Conservation (phyloP, 2,888 invertebrate genomes). For the Pherbina coryleti region DNA sequence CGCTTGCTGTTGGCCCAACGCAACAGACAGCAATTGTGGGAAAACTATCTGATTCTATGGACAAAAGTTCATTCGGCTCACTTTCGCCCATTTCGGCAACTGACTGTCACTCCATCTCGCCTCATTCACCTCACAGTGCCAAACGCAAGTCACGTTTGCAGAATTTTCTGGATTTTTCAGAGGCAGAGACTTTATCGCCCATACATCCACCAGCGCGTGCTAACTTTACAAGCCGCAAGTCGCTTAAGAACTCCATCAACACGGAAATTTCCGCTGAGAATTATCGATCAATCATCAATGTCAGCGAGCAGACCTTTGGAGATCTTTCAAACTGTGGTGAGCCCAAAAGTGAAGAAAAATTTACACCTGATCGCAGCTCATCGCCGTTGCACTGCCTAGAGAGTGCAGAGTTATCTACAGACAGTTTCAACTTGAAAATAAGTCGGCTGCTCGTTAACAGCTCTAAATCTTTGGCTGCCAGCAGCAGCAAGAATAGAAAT, state of each 20-base stretch:
- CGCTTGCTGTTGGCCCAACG: slow-evolving; percentile 18
- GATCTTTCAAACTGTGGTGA: slow-evolving; percentile 36
- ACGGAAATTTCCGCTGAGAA: slow-evolving; percentile 31
- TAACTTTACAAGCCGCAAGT: slow-evolving; percentile 15
- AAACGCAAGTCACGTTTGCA: slow-evolving; percentile 54
- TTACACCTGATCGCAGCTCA: slow-evolving; percentile 63
- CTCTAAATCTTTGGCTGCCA: slow-evolving; percentile 38
- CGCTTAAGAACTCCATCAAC: slow-evolving; percentile 34
- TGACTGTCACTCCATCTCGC: slow-evolving; percentile 52
- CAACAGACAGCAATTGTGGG: slow-evolving; percentile 58
- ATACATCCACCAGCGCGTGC: slow-evolving; percentile 52
- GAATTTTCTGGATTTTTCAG: slow-evolving; percentile 49
- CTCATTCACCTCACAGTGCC: slow-evolving; percentile 51
- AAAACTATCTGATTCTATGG: slow-evolving; percentile 60
- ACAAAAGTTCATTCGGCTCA: slow-evolving; percentile 65
- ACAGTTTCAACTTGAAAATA: slow-evolving; percentile 61
- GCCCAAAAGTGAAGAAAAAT: slow-evolving; percentile 45
- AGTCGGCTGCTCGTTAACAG: slow-evolving; percentile 60
- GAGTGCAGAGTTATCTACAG: slow-evolving; percentile 51
- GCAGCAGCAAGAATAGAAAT: not conserved
- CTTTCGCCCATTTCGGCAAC: slow-evolving; percentile 65
- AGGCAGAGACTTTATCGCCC: slow-evolving; percentile 56
- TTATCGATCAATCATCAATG: slow-evolving; percentile 40
- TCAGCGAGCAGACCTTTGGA: slow-evolving; percentile 42
- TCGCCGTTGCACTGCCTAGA: slow-evolving; percentile 51